Evolutionary conservation across 2,888 invertebrate species (phyloP), one percentile per base, ranked within the genome.

Genomic region (Macaria notata): DNA sequence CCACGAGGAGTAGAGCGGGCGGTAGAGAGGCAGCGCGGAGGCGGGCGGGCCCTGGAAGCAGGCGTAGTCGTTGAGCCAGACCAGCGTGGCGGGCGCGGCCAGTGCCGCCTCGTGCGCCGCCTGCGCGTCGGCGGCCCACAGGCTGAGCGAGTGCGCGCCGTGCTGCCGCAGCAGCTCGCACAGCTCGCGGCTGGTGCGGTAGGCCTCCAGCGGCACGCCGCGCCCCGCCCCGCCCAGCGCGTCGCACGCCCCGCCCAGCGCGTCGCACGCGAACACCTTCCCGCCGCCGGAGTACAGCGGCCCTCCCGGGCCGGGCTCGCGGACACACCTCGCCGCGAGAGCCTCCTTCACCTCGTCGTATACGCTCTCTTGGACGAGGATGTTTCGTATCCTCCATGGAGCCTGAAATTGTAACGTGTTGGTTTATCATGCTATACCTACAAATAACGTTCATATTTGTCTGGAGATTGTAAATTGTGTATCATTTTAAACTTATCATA

Each of bases 11-110:
- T 7, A 7, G 19, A 56, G 54, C 7, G 60, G 56, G n/a, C 50
- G 9, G 19, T 56, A 60, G 44, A 56, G 6, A 4, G 60, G 60
- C 3, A 56, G 30, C 7, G 53, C 49, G 46, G 53, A 47, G 3
- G 9, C n/a, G 19, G 60, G 54, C 4, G 60, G 56, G n/a, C 50
- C 60, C 47, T 49, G 53, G 48, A 60, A 60, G 44, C 44, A 0
- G 19, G 60, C 56, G 38, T 54, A 56, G 3, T 56, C 50, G 48
- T 60, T 54, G 50, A 60, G 7, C 60, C 60, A 60, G 46, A 60
- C 54, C 41, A 30, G 31, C 7, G 19, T 3, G 4, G 54, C 47
- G 50, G 49, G 39, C 19, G 54, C 6, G 3, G 53, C 50, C 1
- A 60, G 46, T 5, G 60, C 56, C 9, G 51, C 3, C 45, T 56